phyloP scores from a whole-genome alignment of 2,888 invertebrate species.

The Hydriomena furcata region DNA sequence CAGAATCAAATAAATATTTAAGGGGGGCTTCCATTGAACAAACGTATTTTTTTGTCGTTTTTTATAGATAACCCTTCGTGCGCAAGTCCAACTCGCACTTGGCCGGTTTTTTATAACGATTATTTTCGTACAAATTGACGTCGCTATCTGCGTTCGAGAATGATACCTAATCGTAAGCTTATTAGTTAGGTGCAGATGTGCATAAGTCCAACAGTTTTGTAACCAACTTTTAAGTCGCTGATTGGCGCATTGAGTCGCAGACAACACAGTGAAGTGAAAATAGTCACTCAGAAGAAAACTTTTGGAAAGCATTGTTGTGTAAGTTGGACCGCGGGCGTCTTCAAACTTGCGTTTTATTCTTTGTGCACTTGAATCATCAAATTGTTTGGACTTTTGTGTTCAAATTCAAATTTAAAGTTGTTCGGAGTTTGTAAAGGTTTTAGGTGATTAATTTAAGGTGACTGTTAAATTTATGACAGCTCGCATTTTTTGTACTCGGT shows the following conservation, averaged over 20 bases:
- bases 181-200: background rate
- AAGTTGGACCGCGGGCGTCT: slow-evolving; percentile 33
- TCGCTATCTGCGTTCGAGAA: too few relatives aligned
- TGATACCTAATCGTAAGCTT: too few relatives aligned
- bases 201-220: background rate
- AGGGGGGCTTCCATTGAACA: too few relatives aligned
- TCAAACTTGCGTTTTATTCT: slow-evolving; percentile 29
- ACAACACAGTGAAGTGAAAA: slow-evolving; percentile 19
- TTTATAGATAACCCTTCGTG: too few relatives aligned
- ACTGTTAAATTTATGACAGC: too few relatives aligned
- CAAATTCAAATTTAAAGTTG: slow-evolving; percentile 16
- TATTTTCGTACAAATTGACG: too few relatives aligned
- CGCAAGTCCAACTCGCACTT: too few relatives aligned
- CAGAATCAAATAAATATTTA: too few relatives aligned
- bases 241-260: slow-evolving; percentile 22
- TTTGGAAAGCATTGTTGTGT: slow-evolving; percentile 43
- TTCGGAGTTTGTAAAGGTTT: slow-evolving; percentile 1
- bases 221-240: slow-evolving; percentile 17
- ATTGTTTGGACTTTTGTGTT: slow-evolving; percentile 26
- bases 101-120: too few relatives aligned
- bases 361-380: slow-evolving; percentile 23
- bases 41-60: too few relatives aligned
- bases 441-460: too few relatives aligned
- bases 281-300: slow-evolving; percentile 20
- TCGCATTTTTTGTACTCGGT: too few relatives aligned